These are phyloP conservation scores for Papilio demoleus DNA, from an alignment of 2,888 invertebrate species.

Conservation along the genomic window DNA sequence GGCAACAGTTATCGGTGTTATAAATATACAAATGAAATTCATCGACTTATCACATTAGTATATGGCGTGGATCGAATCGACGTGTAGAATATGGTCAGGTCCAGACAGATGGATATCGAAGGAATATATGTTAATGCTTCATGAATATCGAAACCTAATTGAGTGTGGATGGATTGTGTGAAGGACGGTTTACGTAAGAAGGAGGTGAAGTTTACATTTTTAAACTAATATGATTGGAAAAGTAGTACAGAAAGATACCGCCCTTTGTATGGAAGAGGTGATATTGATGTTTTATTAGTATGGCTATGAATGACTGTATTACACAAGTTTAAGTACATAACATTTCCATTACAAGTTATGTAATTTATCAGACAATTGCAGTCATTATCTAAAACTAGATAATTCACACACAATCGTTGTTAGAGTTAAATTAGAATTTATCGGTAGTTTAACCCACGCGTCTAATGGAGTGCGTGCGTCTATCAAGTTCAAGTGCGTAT, in stretches of 20 bases:
- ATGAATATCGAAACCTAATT: too few relatives aligned
- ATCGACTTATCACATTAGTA: too few relatives aligned
- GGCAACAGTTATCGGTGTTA: too few relatives aligned
- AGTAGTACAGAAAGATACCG: too few relatives aligned
- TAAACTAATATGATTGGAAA: too few relatives aligned
- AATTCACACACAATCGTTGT: conserved; percentile 48
- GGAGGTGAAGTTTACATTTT: not conserved
- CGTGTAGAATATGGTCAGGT: not conserved
- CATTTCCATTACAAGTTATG: not conserved
- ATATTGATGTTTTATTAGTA: not conserved
- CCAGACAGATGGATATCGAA: not conserved
- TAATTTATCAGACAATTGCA: conserved; percentile 13
- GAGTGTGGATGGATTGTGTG: not conserved
- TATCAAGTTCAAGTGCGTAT: conserved; percentile 44
- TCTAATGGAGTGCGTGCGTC: conserved; percentile 51
- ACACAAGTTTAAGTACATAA: not conserved
- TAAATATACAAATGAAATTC: too few relatives aligned
- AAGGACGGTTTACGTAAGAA: not conserved
- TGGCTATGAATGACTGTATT: not conserved
- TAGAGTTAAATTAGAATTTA: conserved; percentile 60
- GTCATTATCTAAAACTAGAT: not conserved
- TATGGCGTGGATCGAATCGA: too few relatives aligned
- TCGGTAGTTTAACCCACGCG: conserved; percentile 56
- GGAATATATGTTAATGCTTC: too few relatives aligned
- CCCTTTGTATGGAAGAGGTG: too few relatives aligned